phyloP scores from a whole-genome alignment of 2,888 invertebrate genomes.

The Chrysina gloriosa region DNA sequence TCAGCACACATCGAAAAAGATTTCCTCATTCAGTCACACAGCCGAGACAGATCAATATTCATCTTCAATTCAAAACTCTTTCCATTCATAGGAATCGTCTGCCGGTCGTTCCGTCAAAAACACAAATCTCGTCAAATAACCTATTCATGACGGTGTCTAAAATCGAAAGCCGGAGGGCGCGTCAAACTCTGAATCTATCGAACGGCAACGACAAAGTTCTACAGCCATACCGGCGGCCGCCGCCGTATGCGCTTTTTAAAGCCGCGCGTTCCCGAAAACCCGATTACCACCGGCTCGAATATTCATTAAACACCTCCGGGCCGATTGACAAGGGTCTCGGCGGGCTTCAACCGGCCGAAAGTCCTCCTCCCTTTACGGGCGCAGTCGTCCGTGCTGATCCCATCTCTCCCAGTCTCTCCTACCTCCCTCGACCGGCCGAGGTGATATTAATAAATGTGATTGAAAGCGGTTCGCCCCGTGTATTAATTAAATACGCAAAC shows the following conservation, averaged over 20 bases:
- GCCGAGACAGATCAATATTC: too few species aligned
- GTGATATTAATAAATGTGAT: slow-evolving; percentile 40
- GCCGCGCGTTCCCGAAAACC: not conserved
- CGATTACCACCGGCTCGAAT: slow-evolving; percentile 13
- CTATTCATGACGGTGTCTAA: not conserved
- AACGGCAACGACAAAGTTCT: too few species aligned
- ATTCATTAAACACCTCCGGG: slow-evolving; percentile 29
- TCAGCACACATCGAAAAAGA: too few species aligned
- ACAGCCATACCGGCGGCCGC: not conserved
- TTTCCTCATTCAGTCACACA: too few species aligned
- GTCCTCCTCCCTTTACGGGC: not conserved
- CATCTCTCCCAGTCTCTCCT: not conserved
- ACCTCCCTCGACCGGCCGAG: not conserved
- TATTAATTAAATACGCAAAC: slow-evolving; percentile 40
- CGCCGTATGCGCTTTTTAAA: slow-evolving; percentile 12
- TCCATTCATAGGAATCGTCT: too few species aligned
- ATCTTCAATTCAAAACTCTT: too few species aligned
- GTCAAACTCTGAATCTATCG: too few species aligned
- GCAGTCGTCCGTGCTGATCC: not conserved
- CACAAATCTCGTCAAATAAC: not conserved
- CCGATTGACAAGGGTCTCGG: slow-evolving; percentile 27
- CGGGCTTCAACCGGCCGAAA: not conserved
- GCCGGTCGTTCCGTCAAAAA: not conserved
- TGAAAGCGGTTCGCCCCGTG: slow-evolving; percentile 31
- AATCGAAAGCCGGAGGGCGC: slow-evolving; percentile 3